Conservation (phyloP, 2,113 vertebrate species). For the Esox niger region DNA sequence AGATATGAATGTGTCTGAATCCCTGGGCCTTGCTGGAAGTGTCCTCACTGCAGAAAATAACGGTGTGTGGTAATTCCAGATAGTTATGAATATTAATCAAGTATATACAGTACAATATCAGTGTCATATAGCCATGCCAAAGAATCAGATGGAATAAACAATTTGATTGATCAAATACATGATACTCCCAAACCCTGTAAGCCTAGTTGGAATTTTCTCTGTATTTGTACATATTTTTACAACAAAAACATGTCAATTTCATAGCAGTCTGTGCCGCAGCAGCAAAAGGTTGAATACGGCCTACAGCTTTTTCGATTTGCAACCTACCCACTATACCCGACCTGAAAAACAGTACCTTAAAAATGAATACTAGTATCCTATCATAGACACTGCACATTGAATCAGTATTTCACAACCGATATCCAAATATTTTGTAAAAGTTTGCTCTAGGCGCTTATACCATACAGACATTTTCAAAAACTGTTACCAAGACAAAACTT, state of each 20-base stretch:
- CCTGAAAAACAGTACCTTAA: no score
- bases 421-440: not conserved
- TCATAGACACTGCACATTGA: no score
- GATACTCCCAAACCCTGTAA: not conserved
- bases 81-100: conserved; percentile 5
- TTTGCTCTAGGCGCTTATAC: not conserved
- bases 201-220: not conserved
- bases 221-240: not conserved
- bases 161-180: not conserved
- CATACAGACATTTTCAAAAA: not conserved
- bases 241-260: conserved; percentile 5
- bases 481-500: no score
- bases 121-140: not conserved
- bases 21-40: conserved; percentile 7
- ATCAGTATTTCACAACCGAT: not conserved
- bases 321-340: no score
- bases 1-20: conserved; percentile 3
- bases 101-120: conserved; percentile 3
- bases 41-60: conserved; percentile 11
- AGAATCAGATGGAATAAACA: conserved; percentile 2
- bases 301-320: no score
- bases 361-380: not conserved
- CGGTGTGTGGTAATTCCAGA: conserved; percentile 1
- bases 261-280: no score
- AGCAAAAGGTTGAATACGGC: no score